Evolutionary conservation across 2,797 vertebrate species (phyloP), one percentile per base, ranked within the genome.

Genomic region (Thaleichthys pacificus): DNA sequence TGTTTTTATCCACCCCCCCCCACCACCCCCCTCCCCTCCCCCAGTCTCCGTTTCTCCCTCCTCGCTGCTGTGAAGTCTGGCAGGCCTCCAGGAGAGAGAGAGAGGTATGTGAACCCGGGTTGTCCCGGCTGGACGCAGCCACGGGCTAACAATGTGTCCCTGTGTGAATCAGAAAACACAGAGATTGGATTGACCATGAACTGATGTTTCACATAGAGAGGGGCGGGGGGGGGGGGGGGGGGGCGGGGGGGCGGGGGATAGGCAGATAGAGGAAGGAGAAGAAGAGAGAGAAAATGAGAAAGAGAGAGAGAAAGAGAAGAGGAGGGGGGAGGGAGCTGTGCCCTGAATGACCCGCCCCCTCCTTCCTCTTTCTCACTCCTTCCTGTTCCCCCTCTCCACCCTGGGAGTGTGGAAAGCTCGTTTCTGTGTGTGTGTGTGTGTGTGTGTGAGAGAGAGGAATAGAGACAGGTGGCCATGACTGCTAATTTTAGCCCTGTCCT

Each of bases 61-160:
- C 85, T 77, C 78, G 78, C 22, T 69, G 73, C 76, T 80, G 72
- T 80, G 67, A 80, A 79, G 54, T 78, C 77, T 91, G 87, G 85
- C 84, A 68, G 47, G 1, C 61, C 51, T 86, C 85, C 88, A 89
- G 78, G 66, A 68, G 66, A 62, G 72, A 71, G 26, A 68, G 66
- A 62, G 84, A 83, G 85, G 86, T 90, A 89, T 91, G 86, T 89
- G 87, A 90, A 88, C 87, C 84, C 81, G 82, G 77, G 76, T 80
- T 86, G 83, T 80, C 85, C 82, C 19, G 24, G 72, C 56, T 69
- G 21, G 30, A 21, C 21, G 73, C 69, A 32, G 75, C 72, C 24
- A 72, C 72, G 2, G 7, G 71, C 68, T 72, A 88, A 91, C 88
- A 91, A 87, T 88, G 84, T 87, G 81, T 84, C 82, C 80, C 79